phyloP scores from a whole-genome alignment of 1,140 invertebrate species.

The Drosophila truncata region DNA sequence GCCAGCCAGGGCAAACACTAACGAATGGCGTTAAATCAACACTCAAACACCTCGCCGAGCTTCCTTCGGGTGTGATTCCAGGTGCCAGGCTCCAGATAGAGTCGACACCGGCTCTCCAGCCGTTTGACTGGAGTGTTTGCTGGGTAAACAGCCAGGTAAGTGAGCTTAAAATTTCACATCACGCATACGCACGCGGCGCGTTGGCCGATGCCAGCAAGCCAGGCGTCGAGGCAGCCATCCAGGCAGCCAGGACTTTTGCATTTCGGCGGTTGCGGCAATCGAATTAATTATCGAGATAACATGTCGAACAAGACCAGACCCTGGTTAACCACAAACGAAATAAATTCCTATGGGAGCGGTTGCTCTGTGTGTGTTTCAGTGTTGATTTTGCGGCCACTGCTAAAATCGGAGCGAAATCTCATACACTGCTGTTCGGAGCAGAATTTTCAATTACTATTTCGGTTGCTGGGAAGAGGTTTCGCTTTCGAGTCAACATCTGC shows the following conservation, averaged over 20 bases:
- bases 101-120: slow-evolving; percentile 19
- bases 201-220: slow-evolving; percentile 4
- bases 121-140: slow-evolving; percentile 29
- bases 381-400: slow-evolving; percentile 31
- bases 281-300: slow-evolving; percentile 56
- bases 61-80: slow-evolving; percentile 25
- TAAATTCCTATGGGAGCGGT: slow-evolving; percentile 28
- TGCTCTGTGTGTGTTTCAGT: slow-evolving; percentile 18
- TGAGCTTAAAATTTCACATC: slow-evolving; percentile 54
- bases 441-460: slow-evolving; percentile 20
- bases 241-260: slow-evolving; percentile 32
- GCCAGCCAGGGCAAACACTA: slow-evolving; percentile 25
- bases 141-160: slow-evolving; percentile 20
- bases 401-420: slow-evolving; percentile 20
- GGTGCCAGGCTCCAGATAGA: slow-evolving; percentile 15
- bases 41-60: slow-evolving; percentile 14
- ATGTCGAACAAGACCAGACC: slow-evolving; percentile 26
- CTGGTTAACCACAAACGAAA: slow-evolving; percentile 45
- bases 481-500: slow-evolving; percentile 10
- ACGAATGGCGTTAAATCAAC: slow-evolving; percentile 44
- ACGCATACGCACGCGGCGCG: slow-evolving; percentile 63
- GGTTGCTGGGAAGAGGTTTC: not conserved
- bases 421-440: slow-evolving; percentile 8
- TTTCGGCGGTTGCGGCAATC: slow-evolving; percentile 34
- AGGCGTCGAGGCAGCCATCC: not conserved